Evolutionary conservation across 1,140 invertebrate genomes (phyloP), one percentile per base, ranked within the genome.

Genomic region (Ostrea denselamellosa): DNA sequence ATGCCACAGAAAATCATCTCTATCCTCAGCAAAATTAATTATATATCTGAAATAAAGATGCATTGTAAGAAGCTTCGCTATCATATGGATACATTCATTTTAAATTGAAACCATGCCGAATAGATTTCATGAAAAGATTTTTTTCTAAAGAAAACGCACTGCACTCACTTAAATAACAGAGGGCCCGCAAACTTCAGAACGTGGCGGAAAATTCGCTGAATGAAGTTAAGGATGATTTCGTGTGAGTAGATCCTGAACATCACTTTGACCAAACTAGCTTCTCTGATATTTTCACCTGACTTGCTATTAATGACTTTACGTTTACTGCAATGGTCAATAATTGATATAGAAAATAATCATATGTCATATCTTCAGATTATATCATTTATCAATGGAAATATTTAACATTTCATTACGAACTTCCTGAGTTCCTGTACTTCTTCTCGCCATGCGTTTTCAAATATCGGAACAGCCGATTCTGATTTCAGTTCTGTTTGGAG

Each of bases 1-100:
- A 77, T 77, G 68, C 68, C 68, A 77, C 25, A 77, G 68, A 28
- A 28, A 77, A 34, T 77, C 68, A 34, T 77, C 25, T 77, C 9
- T 34, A 25, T 77, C 68, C 28, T 77, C 56, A 62, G 56, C 56
- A 62, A 62, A 62, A 19, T 62, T n/a, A 62, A 62, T 62, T 14
- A 62, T 62, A 7, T 62, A n/a, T n/a, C 56, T 62, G 56, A 58
- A 62, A 62, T 44, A 44, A 19, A 62, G n/a, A 62, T 62, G n/a
- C 7, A 17, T 19, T 5, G 0, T 62, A 17, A n/a, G 34, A 44
- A 44, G 34, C 34, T 44, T 44, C 5, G 5, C 5, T 44, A 44
- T 44, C 5, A 44, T 44, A 44, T 44, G 34, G 34, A 44, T 44
- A 19, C 56, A 62, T 62, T 62, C 7, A 19, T 17, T 62, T 62